A percentile compares a stretch with the other conserved stretches of the same genome.
Conservation (phyloP, 2,797 vertebrate genomes). For the Xenopus petersii region DNA sequence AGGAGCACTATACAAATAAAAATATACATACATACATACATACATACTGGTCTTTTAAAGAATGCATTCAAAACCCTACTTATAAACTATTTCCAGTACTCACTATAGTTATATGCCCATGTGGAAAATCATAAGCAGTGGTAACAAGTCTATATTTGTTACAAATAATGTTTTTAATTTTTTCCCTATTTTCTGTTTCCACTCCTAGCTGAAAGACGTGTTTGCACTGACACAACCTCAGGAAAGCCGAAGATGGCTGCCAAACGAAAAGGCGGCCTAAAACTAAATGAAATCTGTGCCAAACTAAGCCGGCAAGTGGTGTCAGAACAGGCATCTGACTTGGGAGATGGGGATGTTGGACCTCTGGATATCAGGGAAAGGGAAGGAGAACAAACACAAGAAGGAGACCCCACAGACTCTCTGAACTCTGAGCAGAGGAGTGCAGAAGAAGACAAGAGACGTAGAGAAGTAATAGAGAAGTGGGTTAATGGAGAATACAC, state of each 20-base stretch:
- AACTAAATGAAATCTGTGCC: slow-evolving; percentile 98
- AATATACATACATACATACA: too few relatives aligned
- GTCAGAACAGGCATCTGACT: slow-evolving; percentile 82
- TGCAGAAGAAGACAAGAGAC: slow-evolving; percentile 90
- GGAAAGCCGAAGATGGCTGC: slow-evolving; percentile 97
- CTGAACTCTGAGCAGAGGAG: slow-evolving; percentile 72
- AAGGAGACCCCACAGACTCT: slow-evolving; percentile 73
- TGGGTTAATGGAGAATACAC: slow-evolving; percentile 98
- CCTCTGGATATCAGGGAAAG: slow-evolving; percentile 48
- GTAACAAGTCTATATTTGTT: too few relatives aligned
- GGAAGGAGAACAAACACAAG: slow-evolving; percentile 48
- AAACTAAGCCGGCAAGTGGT: slow-evolving; percentile 98
- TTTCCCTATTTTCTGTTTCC: slow-evolving; percentile 23
- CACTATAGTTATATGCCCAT: too few relatives aligned
- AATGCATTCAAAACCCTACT: too few relatives aligned
- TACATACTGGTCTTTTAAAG: too few relatives aligned
- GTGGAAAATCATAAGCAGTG: too few relatives aligned
- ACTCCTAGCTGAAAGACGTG: slow-evolving; percentile 90
- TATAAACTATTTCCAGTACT: too few relatives aligned
- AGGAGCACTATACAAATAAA: too few relatives aligned
- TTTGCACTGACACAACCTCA: slow-evolving; percentile 95
- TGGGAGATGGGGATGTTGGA: slow-evolving; percentile 67
- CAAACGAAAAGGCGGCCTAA: slow-evolving; percentile 99
- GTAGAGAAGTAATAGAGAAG: slow-evolving; percentile 95
- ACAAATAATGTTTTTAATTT: neutral